phyloP scores from a whole-genome alignment of 2,797 vertebrate genomes.

The Dermochelys coriacea region DNA sequence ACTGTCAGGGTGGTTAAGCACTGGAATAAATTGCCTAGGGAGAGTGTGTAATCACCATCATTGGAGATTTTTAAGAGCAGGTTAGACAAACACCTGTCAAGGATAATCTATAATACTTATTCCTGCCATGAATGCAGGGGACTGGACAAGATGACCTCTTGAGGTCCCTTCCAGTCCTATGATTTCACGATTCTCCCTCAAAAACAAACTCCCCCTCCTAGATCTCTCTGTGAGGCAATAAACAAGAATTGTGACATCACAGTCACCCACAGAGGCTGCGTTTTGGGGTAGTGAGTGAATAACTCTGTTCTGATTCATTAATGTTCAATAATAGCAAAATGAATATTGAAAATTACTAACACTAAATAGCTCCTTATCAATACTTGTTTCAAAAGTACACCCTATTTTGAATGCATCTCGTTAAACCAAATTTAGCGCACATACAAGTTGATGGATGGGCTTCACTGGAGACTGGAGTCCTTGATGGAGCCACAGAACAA shows the following conservation, averaged over 20 bases:
- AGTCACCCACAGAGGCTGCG: constrained; percentile 63
- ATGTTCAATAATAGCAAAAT: constrained; percentile 69
- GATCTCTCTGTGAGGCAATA: background rate
- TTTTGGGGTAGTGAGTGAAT: constrained; percentile 63
- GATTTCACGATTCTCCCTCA: constrained; percentile 5
- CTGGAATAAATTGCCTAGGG: no score
- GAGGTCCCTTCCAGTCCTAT: no score
- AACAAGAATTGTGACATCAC: constrained; percentile 51
- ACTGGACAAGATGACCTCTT: no score
- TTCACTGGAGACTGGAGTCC: constrained; percentile 35
- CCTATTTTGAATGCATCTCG: constrained; percentile 71
- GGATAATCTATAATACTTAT: no score
- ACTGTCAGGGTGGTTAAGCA: no score
- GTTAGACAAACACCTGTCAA: no score
- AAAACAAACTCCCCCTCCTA: constrained; percentile 1
- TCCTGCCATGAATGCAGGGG: no score
- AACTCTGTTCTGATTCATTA: constrained; percentile 43
- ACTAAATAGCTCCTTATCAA: constrained; percentile 74
- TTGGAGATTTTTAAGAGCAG: no score
- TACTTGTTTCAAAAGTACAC: constrained; percentile 61
- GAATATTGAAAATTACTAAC: constrained; percentile 71
- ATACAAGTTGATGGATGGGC: constrained; percentile 44
- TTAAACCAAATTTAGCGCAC: constrained; percentile 65
- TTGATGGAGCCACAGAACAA: constrained; percentile 49
- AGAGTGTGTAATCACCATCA: no score